Conservation (phyloP, 2,888 invertebrate species). For the Parnassius glacialis region DNA sequence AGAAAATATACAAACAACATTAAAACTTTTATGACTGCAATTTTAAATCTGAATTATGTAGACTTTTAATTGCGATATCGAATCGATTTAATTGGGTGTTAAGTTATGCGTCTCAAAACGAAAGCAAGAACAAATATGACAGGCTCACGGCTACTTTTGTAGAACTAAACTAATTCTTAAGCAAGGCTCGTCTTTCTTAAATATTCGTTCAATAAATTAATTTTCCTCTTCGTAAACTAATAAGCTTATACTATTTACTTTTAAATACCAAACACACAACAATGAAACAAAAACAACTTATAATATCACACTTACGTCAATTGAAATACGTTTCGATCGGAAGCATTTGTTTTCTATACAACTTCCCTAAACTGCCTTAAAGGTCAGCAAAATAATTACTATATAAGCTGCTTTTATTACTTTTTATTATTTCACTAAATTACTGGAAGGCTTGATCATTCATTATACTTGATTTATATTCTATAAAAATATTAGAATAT, state of each 20-base stretch:
- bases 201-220: conserved; percentile 76
- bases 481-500: conserved; percentile 81
- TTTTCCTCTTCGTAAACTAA: conserved; percentile 63
- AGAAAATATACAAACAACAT: not conserved
- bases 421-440: conserved; percentile 68
- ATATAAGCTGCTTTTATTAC: conserved; percentile 64
- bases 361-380: conserved; percentile 62
- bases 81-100: not conserved
- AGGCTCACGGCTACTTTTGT: conserved; percentile 58
- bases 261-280: conserved; percentile 78
- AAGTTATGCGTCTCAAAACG: not conserved
- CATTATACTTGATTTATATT: conserved; percentile 75
- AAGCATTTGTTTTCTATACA: conserved; percentile 61
- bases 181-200: conserved; percentile 80
- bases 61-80: too few relatives aligned
- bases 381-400: conserved; percentile 70
- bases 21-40: too few relatives aligned
- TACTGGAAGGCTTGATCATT: conserved; percentile 80
- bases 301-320: conserved; percentile 78
- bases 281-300: conserved; percentile 78
- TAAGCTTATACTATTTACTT: conserved; percentile 63
- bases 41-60: too few relatives aligned
- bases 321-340: conserved; percentile 60
- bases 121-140: conserved; percentile 30
- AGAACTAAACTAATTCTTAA: conserved; percentile 75